Evolutionary conservation across 2,888 invertebrate species (phyloP).

Genomic region (Xylota sylvarum): DNA sequence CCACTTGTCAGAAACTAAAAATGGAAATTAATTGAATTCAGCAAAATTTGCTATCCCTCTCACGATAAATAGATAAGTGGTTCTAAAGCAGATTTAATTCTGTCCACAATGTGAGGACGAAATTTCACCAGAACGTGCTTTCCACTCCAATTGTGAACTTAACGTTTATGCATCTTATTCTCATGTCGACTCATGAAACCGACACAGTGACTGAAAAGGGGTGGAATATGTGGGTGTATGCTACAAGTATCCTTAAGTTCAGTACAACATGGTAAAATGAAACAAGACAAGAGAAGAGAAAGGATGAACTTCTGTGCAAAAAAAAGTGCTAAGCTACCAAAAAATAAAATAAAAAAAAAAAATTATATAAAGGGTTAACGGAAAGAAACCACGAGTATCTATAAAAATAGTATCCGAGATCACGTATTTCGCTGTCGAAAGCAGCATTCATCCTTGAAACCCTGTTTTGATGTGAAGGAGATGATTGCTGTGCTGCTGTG

Average conservation of each 20-base stretch:
- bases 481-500: neutral
- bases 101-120: conserved; percentile 1
- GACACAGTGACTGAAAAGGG: conserved; percentile 8
- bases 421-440: conserved; percentile 12
- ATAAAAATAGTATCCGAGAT: neutral
- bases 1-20: neutral
- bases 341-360: neutral
- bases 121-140: conserved; percentile 37
- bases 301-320: neutral
- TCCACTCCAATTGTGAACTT: conserved; percentile 13
- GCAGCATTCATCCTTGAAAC: conserved; percentile 2
- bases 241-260: neutral
- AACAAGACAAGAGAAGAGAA: neutral
- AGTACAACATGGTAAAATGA: neutral
- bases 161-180: conserved; percentile 15
- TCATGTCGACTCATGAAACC: conserved; percentile 4
- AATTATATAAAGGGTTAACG: neutral
- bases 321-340: neutral
- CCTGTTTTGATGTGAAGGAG: neutral
- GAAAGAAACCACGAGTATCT: conserved; percentile 1
- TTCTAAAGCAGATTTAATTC: conserved; percentile 27
- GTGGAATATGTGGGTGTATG: neutral
- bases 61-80: conserved; percentile 36
- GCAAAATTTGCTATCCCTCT: conserved; percentile 18
- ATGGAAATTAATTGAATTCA: conserved; percentile 29